Base-by-base conservation (phyloP, 1,140 invertebrate species). In the Cephus cinctus region DNA sequence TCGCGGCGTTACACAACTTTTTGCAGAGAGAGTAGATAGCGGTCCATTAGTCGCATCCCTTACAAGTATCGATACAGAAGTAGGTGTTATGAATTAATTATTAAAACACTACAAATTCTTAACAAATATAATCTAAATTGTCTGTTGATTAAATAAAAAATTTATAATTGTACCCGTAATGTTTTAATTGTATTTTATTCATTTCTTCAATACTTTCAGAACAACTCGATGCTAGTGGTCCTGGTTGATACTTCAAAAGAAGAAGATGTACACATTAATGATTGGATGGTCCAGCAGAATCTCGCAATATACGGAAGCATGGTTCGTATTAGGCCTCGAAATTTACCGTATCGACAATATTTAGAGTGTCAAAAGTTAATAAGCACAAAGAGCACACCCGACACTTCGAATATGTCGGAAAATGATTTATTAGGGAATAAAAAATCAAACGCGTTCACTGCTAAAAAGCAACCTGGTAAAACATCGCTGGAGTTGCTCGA, bases 171-270 rank as follows among this genome's bases (percentile, higher is more conserved):
- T n/a, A 8, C 6, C 25, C 6, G 6, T 27, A n/a, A 27, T 27
- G 6, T 8, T 27, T 27, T 27, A n/a, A 8, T 27, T 27, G 25
- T 8, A 36, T 36, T n/a, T 16, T 30, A 6, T 30, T 30, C 11
- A 8, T 36, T 6, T 36, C 14, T 49, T 43, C 27, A 27, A 30
- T 30, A 30, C 56, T 57, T 50, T 20, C 35, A 72, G 69, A 50
- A 68, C 4, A 73, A 73, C 31, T 69, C 62, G 0, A 62, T 70
- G 63, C 21, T 67, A 27, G 25, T 73, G 8, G 42, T 36, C 11
- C 50, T 73, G 16, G 61, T 59, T 14, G 63, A 73, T 20, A 70
- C 63, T 14, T 50, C 22, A 16, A 53, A 54, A 21, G 51, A 57
- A 4, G 54, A 61, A 4, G 59, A 59, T 43, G 51, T 43, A 66